Percentiles rank a stretch among this genome's conserved stretches.
These are phyloP conservation scores for Tympanoctomys barrerae DNA, from an alignment of 2,797 vertebrate species.

Conservation along the genomic window DNA sequence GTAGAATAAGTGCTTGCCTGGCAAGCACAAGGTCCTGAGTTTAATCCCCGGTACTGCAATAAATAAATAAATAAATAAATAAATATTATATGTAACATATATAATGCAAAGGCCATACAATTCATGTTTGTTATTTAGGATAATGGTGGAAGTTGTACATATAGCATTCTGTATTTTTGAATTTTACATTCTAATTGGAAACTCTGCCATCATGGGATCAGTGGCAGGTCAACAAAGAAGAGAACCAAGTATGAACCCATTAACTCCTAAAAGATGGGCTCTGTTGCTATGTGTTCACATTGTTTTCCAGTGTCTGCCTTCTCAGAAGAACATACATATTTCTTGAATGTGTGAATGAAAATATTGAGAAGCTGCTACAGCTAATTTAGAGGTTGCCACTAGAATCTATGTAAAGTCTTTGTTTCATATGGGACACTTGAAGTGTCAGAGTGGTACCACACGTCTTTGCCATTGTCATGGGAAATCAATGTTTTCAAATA, in stretches of 20 bases:
- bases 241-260: not conserved
- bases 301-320: not conserved
- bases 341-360: not conserved
- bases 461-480: not conserved
- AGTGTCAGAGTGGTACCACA: not conserved
- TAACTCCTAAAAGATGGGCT: not conserved
- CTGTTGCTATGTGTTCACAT: rapidly evolving
- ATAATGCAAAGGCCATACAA: not conserved
- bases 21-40: too few species aligned
- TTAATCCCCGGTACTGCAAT: too few species aligned
- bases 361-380: not conserved
- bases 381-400: constrained; percentile 29
- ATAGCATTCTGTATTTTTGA: not conserved
- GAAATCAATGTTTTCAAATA: not conserved
- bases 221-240: not conserved
- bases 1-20: too few species aligned
- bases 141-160: not conserved
- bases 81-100: not conserved
- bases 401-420: not conserved
- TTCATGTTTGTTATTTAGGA: not conserved
- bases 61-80: not conserved
- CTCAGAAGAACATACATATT: not conserved
- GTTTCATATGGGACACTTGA: not conserved
- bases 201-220: not conserved
- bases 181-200: not conserved